Base-by-base conservation (phyloP, 2,797 vertebrate species). In the Columba guinea region DNA sequence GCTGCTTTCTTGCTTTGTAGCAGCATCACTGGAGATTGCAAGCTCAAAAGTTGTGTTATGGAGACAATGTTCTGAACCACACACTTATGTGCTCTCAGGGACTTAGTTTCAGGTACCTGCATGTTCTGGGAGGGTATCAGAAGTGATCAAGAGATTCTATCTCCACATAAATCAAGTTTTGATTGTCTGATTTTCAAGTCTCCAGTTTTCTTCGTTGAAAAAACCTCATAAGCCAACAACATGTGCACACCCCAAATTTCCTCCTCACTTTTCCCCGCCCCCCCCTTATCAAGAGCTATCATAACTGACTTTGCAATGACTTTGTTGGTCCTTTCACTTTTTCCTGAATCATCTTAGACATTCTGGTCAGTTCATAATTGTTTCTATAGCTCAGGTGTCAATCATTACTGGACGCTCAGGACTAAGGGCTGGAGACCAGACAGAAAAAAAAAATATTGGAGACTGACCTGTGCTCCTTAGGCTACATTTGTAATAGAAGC, bases 371-470 rank as follows among this genome's bases (percentile, higher is more conserved):
- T 59, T 84, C 34, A 14, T 35, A 48, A 51, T 28, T 5, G 4
- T 34, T 71, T 75, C 22, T 15, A 28, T 15, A 79, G 39, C 51
- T 73, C 32, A 73, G 18, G 7, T 37, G 7, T 55, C 78, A 91
- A 56, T 18, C 56, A 67, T 26, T 76, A 69, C 1, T 69, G 63
- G 48, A 70, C 21, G 41, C 13, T 58, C 12, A 41, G 12, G 55
- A 79, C 11, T 64, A 81, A 64, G 4, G 75, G 26, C 9, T 82
- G 58, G 90, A 48, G 34, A 65, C n/a, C 5, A 56, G 41, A 62
- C 1, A 51, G 12, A 5, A 52, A 5, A 13, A 13, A 41, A 27
- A 60, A 60, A 30, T n/a, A 13, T 1, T 1, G 2, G 48, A 64
- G 19, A 20, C 34, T 69, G 51, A 86, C 12, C 6, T 30, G 28